Base-by-base conservation (phyloP, 2,113 vertebrate species). In the Chroicocephalus ridibundus region DNA sequence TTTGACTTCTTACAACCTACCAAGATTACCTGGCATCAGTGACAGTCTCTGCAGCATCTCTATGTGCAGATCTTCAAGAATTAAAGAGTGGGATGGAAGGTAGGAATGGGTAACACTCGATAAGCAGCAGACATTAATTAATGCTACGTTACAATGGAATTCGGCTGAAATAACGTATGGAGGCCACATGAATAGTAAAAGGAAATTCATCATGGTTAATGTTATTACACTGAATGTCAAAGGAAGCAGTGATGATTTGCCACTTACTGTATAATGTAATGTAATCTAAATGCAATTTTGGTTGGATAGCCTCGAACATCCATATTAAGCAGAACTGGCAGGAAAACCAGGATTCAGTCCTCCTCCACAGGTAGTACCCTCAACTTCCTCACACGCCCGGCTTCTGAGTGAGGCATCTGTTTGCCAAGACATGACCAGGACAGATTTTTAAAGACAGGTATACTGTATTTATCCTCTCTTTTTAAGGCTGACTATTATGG, bases 81-180 rank as follows among this genome's bases (percentile, higher is more conserved):
- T 16, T 51, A 70, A 66, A 46, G 52, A 58, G 69, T 11, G 20
- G 60, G 88, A 27, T 36, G 69, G 76, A 81, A 69, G 72, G 66
- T 38, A 76, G 61, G 81, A 77, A 77, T 42, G 71, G 85, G 46
- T 26, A 96, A 52, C 44, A 25, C 58, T 69, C 13, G 87, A 82
- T 97, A 90, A 95, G 88, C 80, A 80, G 91, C 78, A 76, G 83
- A 36, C 81, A 93, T 97, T 97, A 97, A 98, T 97, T 97, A 96
- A 96, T 66, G 77, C 88, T 72, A 10, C 57, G 8, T 72, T 70
- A 70, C 91, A 88, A 86, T 85, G 54, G 87, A 78, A 93, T 96
- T 76, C 93, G 71, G 87, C 74, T 82, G 92, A 96, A 92, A 94
- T 96, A 96, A 94, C 52, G 90, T 78, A 95, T 95, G 96, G 97